Evolutionary conservation across 2,888 invertebrate species (phyloP).

Genomic region (Noctuana brunneofusca): DNA sequence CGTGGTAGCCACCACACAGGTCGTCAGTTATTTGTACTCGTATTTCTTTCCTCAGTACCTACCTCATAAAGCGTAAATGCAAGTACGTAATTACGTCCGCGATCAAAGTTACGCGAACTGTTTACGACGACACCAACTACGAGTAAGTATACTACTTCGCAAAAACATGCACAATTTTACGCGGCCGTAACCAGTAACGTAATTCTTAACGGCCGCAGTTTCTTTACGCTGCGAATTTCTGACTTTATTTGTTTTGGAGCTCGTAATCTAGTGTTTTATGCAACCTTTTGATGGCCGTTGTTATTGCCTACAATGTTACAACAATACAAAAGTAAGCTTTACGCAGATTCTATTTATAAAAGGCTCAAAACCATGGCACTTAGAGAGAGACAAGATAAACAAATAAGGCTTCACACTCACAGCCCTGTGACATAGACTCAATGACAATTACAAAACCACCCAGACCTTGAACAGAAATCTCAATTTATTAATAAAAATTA

Average conservation of each 20-base stretch:
- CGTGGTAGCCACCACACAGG: too few species aligned
- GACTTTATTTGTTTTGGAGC: neutral
- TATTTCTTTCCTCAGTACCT: too few species aligned
- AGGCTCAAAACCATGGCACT: too few species aligned
- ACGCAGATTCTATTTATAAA: neutral
- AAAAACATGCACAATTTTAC: conserved; percentile 2
- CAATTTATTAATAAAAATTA: too few species aligned
- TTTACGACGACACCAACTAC: neutral
- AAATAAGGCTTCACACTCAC: too few species aligned
- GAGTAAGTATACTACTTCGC: neutral
- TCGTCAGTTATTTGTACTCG: too few species aligned
- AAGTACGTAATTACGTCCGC: neutral
- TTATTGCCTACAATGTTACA: conserved; percentile 2
- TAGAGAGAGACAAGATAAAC: too few species aligned
- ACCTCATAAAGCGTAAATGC: neutral
- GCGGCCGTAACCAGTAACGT: conserved; percentile 1
- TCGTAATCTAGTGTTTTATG: neutral
- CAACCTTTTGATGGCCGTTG: neutral
- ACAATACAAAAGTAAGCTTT: neutral
- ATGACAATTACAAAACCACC: too few species aligned
- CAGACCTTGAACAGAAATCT: too few species aligned
- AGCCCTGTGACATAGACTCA: too few species aligned
- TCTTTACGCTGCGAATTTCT: neutral
- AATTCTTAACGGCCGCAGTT: neutral
- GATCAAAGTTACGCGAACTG: neutral